Evolutionary conservation across 2,113 vertebrate genomes (phyloP), one percentile per base, ranked within the genome.

Genomic region (Sitta europaea): DNA sequence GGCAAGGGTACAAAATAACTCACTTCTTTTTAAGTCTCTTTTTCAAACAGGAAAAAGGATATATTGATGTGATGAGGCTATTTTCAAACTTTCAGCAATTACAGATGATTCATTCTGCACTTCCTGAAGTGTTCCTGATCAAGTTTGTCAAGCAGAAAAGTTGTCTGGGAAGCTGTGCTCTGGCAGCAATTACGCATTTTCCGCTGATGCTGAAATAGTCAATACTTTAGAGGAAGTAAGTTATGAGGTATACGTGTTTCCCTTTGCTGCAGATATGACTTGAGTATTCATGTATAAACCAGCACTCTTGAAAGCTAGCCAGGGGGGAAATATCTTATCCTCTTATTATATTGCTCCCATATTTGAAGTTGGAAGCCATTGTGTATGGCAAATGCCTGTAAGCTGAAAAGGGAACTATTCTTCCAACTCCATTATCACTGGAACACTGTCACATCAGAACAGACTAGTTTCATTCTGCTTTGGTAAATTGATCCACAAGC

Each of bases 1-100:
- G 28, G 25, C 83, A 81, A 86, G 31, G 10, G 9, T 82, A 10
- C 63, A 90, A 91, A 75, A 80, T 73, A 95, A 55, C 25, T 58
- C 16, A 50, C 7, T 91, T 90, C 50, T 74, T 88, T 95, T 62
- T 55, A 81, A 58, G 43, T 61, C 38, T 86, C 25, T 73, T 86
- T 89, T 94, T 73, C 38, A 55, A 80, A 91, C 36, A 84, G 90
- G 68, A 91, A 80, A 80, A 94, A 42, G 36, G 40, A 80, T 53
- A 86, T 77, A 81, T 71, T 94, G 1, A 2, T 91, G 61, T 91
- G 80, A 97, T 66, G 38, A 92, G 51, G 63, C 51, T 94, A 92
- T 94, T 97, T 95, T 95, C 84, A 95, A 96, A 76, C n/a, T 47
- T 71, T 89, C 76, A 84, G 90, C 68, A 95, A 92, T 94, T 97